Percentiles rank a stretch among this genome's conserved stretches.
phyloP scores from a whole-genome alignment of 53 echinoderm and acorn worm genomes.

The Holothuria scabra region DNA sequence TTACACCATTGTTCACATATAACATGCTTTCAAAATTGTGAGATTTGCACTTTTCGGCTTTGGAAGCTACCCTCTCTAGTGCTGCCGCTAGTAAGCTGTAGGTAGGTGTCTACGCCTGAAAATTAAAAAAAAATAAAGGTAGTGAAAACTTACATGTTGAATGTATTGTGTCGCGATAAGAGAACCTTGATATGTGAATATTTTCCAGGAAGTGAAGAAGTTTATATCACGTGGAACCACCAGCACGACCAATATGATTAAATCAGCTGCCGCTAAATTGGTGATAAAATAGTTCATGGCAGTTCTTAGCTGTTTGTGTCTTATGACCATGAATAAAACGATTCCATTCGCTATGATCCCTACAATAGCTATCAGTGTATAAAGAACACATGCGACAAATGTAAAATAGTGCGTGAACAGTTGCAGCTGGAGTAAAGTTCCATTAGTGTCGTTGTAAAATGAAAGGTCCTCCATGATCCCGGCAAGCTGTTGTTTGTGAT shows the following conservation, averaged over 20 bases:
- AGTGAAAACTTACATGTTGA: slow-evolving; percentile 37
- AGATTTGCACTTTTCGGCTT: too few species aligned
- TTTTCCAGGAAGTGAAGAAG: slow-evolving; percentile 11
- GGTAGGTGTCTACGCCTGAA: too few species aligned
- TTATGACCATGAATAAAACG: slow-evolving; percentile 12
- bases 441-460: slow-evolving; percentile 11
- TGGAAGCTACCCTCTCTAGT: too few species aligned
- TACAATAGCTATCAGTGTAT: slow-evolving; percentile 30
- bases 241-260: slow-evolving; percentile 28
- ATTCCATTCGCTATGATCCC: slow-evolving; percentile 37
- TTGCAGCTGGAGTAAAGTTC: neutral
- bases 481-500: too few species aligned
- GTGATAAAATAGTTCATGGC: slow-evolving; percentile 45
- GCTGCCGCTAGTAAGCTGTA: too few species aligned
- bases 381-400: neutral
- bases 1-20: too few species aligned
- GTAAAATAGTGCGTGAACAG: neutral
- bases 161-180: neutral
- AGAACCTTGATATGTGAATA: neutral
- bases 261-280: slow-evolving; percentile 36
- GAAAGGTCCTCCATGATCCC: neutral
- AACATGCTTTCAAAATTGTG: too few species aligned
- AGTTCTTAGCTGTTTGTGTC: slow-evolving; percentile 31
- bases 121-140: too few species aligned
- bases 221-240: slow-evolving; percentile 14